These are phyloP conservation scores for Rhinichthys osculus DNA, from an alignment of 2,797 vertebrate genomes.

Conservation along the genomic window DNA sequence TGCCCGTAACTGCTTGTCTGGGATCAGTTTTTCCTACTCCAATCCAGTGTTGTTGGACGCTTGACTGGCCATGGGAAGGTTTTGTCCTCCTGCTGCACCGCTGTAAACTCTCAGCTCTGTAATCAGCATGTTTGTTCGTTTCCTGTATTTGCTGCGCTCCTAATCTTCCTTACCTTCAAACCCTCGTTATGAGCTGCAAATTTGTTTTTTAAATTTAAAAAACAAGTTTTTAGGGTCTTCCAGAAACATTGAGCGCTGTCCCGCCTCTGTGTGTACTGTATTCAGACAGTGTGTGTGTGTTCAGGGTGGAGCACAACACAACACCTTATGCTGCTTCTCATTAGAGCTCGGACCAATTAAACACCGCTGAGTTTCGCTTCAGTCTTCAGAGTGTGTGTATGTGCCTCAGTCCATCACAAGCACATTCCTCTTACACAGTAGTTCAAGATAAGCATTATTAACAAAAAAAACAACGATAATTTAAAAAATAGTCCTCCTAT, in stretches of 20 bases:
- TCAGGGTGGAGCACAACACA: neutral
- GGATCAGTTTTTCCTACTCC: neutral
- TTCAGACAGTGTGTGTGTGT: neutral
- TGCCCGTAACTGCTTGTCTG: neutral
- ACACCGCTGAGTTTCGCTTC: neutral
- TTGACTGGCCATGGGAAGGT: neutral
- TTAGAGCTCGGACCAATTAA: neutral
- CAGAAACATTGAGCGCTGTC: neutral
- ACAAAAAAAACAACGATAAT: neutral
- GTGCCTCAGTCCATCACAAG: neutral
- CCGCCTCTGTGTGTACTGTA: neutral
- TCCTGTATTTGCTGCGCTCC: neutral
- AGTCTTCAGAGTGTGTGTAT: neutral
- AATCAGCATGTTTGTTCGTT: neutral
- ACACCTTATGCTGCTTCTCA: neutral
- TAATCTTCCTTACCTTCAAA: slow-evolving; percentile 7
- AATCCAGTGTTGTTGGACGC: too few relatives aligned
- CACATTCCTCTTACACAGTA: neutral
- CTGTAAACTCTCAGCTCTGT: neutral
- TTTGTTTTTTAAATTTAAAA: neutral
- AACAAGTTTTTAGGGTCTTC: neutral
- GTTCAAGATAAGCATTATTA: too few relatives aligned
- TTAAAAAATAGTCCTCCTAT: too few relatives aligned
- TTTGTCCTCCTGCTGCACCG: neutral
- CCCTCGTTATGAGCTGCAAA: neutral